Conservation (phyloP, 2,797 vertebrate species). For the Bucorvus abyssinicus region DNA sequence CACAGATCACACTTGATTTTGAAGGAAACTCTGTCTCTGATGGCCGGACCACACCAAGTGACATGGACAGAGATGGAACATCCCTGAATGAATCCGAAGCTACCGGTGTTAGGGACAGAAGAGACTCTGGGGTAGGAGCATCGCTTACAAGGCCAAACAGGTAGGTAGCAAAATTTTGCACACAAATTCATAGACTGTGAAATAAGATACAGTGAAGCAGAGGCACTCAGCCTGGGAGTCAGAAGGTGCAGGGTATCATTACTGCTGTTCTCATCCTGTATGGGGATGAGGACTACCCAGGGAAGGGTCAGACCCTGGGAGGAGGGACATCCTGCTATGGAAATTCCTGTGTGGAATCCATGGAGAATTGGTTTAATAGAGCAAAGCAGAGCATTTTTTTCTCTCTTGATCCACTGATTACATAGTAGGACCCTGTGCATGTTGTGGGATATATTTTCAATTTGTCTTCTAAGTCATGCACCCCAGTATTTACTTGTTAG, state of each 20-base stretch:
- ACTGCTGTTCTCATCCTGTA: background rate
- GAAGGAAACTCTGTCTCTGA: constrained; percentile 90
- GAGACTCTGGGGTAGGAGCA: constrained; percentile 95
- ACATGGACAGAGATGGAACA: constrained; percentile 85
- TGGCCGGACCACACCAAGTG: constrained; percentile 84
- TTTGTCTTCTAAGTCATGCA: background rate
- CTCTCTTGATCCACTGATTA: background rate
- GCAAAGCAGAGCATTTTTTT: background rate
- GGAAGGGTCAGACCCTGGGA: background rate
- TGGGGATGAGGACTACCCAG: background rate
- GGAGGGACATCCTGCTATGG: background rate
- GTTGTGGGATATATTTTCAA: background rate
- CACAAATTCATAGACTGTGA: background rate
- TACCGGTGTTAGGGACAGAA: constrained; percentile 86
- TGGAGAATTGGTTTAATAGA: background rate
- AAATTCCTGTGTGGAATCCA: background rate
- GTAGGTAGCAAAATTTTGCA: constrained; percentile 70
- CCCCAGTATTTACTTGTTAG: background rate
- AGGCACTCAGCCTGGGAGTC: background rate
- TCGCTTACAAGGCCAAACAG: constrained; percentile 93
- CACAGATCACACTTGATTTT: constrained; percentile 89
- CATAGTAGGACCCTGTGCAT: background rate
- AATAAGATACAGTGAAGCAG: background rate
- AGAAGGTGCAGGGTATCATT: background rate
- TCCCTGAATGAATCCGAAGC: constrained; percentile 88